These are phyloP conservation scores for Grallaria varia DNA, from an alignment of 2,113 vertebrate genomes.

Conservation along the genomic window DNA sequence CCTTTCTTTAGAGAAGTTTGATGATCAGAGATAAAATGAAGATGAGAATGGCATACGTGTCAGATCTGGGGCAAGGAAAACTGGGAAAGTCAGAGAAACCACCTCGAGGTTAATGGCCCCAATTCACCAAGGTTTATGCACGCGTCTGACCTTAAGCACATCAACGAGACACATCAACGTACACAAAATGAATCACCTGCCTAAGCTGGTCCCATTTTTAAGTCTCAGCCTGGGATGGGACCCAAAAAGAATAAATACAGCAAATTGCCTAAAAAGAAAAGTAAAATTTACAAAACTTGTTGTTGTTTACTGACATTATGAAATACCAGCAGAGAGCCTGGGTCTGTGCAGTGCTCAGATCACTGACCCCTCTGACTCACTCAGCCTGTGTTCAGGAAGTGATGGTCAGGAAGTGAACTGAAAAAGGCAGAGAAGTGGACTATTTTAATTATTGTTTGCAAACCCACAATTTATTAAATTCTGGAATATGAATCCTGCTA, in stretches of 20 bases:
- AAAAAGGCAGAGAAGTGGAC: neutral
- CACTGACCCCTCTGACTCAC: neutral
- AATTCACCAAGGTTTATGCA: neutral
- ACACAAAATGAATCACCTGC: neutral
- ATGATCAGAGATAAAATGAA: neutral
- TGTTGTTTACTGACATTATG: neutral
- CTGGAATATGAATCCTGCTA: neutral
- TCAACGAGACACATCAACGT: fast-evolving
- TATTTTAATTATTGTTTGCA: neutral
- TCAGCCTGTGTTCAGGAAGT: neutral
- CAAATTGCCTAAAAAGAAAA: neutral
- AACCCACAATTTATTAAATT: neutral
- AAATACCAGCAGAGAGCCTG: neutral
- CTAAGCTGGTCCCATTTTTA: neutral
- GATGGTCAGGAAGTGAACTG: neutral
- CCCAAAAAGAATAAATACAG: neutral
- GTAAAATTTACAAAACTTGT: neutral
- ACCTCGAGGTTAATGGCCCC: neutral
- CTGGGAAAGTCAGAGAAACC: neutral
- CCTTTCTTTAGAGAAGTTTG: neutral
- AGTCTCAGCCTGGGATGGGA: neutral
- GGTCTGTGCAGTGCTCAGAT: neutral
- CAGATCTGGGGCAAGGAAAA: neutral
- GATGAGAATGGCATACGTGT: neutral
- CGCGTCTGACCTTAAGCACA: neutral